Conservation (phyloP, 2,888 invertebrate species). For the Drosophila borborema region DNA sequence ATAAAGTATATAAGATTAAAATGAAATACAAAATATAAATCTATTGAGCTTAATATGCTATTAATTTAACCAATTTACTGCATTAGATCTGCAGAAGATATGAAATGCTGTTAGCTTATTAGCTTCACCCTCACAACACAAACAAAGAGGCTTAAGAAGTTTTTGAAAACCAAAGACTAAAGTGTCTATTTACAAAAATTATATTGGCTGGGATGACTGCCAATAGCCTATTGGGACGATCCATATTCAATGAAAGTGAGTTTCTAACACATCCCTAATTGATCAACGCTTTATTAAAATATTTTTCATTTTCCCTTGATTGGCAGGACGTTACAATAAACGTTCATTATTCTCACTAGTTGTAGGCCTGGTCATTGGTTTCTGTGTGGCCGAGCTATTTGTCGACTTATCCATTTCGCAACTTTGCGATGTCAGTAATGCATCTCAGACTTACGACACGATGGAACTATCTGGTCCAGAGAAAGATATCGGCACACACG, state of each 20-base stretch:
- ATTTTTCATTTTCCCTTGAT: background rate
- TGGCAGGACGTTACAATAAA: constrained; percentile 85
- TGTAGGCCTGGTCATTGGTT: constrained; percentile 84
- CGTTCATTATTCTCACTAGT: constrained; percentile 83
- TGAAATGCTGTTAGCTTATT: constrained; percentile 51
- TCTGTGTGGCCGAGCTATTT: constrained; percentile 84
- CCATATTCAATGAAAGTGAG: constrained; percentile 72
- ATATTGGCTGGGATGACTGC: constrained; percentile 64
- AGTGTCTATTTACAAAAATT: too few species aligned
- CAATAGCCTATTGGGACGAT: constrained; percentile 71
- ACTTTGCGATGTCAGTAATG: constrained; percentile 81
- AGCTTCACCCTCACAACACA: constrained; percentile 51
- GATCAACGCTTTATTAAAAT: background rate
- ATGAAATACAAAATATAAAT: background rate
- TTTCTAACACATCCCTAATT: background rate
- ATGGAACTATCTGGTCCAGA: constrained; percentile 84
- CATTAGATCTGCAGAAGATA: constrained; percentile 65
- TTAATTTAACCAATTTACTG: too few species aligned
- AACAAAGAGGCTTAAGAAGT: constrained; percentile 64
- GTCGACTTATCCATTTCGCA: constrained; percentile 72
- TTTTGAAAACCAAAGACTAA: constrained; percentile 14
- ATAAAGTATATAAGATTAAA: background rate
- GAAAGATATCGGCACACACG: constrained; percentile 82
- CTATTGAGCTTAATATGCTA: too few species aligned
- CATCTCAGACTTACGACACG: constrained; percentile 85